phyloP scores from a whole-genome alignment of 35 echinoderm and acorn worm species.

The Apostichopus californicus region DNA sequence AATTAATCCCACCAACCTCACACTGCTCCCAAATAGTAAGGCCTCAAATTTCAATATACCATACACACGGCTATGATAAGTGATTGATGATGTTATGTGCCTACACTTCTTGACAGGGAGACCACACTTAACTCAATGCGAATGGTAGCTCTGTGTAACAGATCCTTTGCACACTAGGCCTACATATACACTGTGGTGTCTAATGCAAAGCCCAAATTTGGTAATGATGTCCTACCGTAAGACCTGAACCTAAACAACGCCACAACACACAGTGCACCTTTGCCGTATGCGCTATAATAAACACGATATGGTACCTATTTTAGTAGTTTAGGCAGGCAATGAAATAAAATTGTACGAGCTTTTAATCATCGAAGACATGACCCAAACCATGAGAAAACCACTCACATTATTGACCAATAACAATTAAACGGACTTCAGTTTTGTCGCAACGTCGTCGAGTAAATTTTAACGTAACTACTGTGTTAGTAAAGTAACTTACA shows the following conservation, averaged over 20 bases:
- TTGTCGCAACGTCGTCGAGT: no score
- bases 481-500: no score
- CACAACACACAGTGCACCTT: no score
- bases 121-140: not conserved
- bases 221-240: not conserved
- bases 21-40: not conserved
- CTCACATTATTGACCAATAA: not conserved
- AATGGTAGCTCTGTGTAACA: not conserved
- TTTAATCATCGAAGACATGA: not conserved
- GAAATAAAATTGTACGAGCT: not conserved
- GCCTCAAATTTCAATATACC: not conserved
- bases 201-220: not conserved
- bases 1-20: not conserved
- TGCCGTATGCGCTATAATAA: not conserved
- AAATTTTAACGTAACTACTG: no score
- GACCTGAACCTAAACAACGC: not conserved
- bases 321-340: not conserved
- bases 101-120: not conserved
- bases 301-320: not conserved
- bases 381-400: no score
- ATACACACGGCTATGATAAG: not conserved
- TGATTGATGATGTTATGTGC: slow-evolving; percentile 5
- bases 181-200: not conserved
- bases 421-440: no score
- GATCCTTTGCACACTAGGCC: not conserved